A percentile compares a stretch with the other conserved stretches of the same genome.
phyloP scores from a whole-genome alignment of 2,113 vertebrate species.

The Protobothrops mucrosquamatus region DNA sequence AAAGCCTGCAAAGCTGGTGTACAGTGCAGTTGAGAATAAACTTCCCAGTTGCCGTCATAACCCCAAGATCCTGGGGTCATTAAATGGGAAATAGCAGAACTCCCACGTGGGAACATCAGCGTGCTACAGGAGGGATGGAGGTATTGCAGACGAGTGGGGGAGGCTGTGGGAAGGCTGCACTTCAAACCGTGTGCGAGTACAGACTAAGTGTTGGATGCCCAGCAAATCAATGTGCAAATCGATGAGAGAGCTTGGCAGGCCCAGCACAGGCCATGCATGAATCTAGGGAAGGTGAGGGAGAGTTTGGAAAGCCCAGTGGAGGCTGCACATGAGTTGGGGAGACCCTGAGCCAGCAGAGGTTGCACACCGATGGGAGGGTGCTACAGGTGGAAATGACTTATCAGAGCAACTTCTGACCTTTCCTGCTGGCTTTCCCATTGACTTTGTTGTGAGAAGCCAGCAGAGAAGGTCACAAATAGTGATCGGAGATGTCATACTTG shows the following conservation, averaged over 20 bases:
- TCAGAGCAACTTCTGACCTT: background rate
- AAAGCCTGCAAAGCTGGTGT: background rate
- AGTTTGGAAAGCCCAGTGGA: background rate
- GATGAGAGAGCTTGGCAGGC: background rate
- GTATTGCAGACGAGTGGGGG: background rate
- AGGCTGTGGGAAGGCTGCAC: background rate
- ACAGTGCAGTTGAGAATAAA: background rate
- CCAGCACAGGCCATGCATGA: background rate
- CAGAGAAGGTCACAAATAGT: background rate
- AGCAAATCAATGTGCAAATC: background rate
- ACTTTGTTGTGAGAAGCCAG: background rate
- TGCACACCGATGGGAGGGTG: background rate
- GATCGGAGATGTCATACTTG: background rate
- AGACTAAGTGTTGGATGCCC: background rate
- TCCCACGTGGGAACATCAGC: background rate
- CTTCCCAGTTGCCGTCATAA: background rate
- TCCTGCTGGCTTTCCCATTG: background rate
- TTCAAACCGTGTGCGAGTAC: background rate
- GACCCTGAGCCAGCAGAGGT: background rate
- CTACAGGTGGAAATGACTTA: background rate
- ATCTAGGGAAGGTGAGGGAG: background rate
- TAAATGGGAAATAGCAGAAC: background rate
- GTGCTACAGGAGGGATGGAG: background rate
- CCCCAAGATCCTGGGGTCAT: background rate
- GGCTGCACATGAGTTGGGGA: background rate